Evolutionary conservation across 2,888 invertebrate genomes (phyloP), one percentile per base, ranked within the genome.

Genomic region (Koerneria pararmatus): DNA sequence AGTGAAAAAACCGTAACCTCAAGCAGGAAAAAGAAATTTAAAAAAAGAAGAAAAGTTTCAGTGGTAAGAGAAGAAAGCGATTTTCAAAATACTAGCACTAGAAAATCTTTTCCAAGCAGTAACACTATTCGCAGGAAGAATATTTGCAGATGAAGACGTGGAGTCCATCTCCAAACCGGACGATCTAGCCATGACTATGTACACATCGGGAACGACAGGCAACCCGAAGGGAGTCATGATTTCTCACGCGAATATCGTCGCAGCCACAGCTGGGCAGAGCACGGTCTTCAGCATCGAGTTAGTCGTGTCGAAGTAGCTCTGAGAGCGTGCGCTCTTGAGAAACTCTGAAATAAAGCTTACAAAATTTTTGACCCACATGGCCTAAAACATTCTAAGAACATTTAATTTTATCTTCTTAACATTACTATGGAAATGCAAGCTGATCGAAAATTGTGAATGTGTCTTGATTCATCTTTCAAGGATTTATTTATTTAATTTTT

Each of bases 151-250:
- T 22, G 63, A 66, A 48, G 68, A 69, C 31, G 56, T 67, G 1
- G 67, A 66, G 51, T 67, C 58, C 19, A 87, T 88, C 5, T 91
- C 93, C 1, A 85, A 85, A 5, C 85, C 89, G 5, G 86, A 88
- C 19, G 95, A 97, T 84, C 89, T 90, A 3, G 97, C 97, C 59
- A 92, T 98, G 79, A 90, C 98, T 51, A 98, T 98, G 97, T 98
- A 97, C 87, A 98, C 97, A 1, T 94, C 93, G 77, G 97, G 97
- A 5, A 95, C 95, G 0, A 97, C 97, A 3, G 95, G 95, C 58
- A 75, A 77, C 24, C 53, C 54, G 1, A 60, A 63, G 71, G 84
- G 84, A 61, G 86, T 86, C n/a, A 76, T 86, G 69, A 84, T 87
- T 46, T 80, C 83, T 49, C 86, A 86, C 74, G 78, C 80, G 46